These are phyloP conservation scores for Drosophila nr. medialis DNA, from an alignment of 2,888 invertebrate species.

Conservation along the genomic window DNA sequence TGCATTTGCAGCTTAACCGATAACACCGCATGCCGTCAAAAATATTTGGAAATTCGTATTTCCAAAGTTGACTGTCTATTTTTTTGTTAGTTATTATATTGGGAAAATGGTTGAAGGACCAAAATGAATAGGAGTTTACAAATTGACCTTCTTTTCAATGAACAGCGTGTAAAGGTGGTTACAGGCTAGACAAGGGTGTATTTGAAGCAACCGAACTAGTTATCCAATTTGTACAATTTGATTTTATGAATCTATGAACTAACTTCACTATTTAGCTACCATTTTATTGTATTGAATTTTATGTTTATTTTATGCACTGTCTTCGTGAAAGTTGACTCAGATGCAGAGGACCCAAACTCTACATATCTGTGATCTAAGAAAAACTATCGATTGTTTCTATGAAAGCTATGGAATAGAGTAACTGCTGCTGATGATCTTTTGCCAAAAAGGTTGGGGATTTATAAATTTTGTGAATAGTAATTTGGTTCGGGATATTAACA, in stretches of 20 bases:
- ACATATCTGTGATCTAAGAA: no score
- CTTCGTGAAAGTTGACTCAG: no score
- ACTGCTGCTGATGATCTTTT: neutral
- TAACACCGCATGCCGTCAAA: neutral
- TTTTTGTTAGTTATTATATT: neutral
- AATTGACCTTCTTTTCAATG: no score
- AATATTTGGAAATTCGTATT: neutral
- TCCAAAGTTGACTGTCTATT: neutral
- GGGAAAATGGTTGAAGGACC: neutral
- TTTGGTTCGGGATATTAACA: neutral
- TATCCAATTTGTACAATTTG: no score
- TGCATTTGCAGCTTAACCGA: neutral
- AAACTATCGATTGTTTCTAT: neutral
- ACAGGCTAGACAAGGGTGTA: neutral
- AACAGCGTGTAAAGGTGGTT: neutral
- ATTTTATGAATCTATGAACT: no score
- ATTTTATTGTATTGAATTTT: no score
- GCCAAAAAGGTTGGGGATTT: neutral
- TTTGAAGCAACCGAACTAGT: neutral
- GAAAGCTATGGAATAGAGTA: neutral
- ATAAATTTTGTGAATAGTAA: neutral
- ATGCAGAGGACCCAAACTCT: no score
- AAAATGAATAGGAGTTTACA: no score
- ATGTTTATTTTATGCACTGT: no score
- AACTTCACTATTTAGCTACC: no score